phyloP scores from a whole-genome alignment of 2,797 vertebrate genomes.

The Ctenochaetus hawaiiensis region DNA sequence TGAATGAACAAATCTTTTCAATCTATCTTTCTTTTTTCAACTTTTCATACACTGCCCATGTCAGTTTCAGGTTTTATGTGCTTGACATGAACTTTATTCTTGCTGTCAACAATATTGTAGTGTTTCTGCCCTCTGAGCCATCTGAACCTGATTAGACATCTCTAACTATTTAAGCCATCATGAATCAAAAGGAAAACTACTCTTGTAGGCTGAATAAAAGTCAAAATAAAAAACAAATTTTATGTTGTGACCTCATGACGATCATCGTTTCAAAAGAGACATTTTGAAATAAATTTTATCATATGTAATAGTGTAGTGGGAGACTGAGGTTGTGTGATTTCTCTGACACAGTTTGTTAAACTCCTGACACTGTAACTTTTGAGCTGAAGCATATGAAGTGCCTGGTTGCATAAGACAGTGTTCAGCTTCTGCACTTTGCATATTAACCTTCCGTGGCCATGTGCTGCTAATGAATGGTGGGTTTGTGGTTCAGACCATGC shows the following conservation, averaged over 20 bases:
- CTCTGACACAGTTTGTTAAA: not conserved
- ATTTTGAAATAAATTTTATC: not conserved
- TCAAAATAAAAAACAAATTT: not conserved
- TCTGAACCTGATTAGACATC: too few species aligned
- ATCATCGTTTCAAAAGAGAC: not conserved
- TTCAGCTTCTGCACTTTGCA: constrained; percentile 15
- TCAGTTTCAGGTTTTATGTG: not conserved
- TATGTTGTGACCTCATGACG: not conserved
- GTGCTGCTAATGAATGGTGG: constrained; percentile 58
- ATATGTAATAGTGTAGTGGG: not conserved
- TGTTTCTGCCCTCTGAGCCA: not conserved
- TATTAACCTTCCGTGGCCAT: constrained; percentile 26
- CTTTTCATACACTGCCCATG: not conserved
- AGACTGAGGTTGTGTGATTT: not conserved
- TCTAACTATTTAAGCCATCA: not conserved
- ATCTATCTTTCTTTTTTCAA: not conserved
- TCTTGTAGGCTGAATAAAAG: not conserved
- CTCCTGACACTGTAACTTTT: constrained; percentile 14
- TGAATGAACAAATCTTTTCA: not conserved
- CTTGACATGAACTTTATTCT: not conserved
- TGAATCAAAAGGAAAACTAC: not conserved
- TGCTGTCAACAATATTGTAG: too few species aligned
- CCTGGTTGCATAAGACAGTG: constrained; percentile 4
- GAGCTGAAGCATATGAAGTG: constrained; percentile 12
- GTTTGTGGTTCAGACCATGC: constrained; percentile 64